Conservation (phyloP, 2,888 invertebrate species). For the Sphaerolaimus hirsutus region DNA sequence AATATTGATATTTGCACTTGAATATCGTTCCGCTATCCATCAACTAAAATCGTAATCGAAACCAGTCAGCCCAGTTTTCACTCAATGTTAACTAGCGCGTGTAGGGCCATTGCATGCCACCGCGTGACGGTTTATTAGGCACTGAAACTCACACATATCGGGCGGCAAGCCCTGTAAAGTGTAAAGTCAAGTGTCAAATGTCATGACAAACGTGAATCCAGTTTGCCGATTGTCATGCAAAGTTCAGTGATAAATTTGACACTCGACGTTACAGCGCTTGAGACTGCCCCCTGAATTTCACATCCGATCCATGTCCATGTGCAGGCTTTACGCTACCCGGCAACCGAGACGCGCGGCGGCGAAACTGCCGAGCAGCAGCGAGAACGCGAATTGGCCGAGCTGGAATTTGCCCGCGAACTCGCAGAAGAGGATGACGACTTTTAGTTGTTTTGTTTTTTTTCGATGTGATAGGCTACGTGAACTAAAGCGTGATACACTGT, state of each 20-base stretch:
- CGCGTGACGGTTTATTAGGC: too few species aligned
- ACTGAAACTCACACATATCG: too few species aligned
- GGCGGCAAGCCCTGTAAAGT: too few species aligned
- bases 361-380: constrained; percentile 35
- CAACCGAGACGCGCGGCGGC: constrained; percentile 87
- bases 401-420: constrained; percentile 98
- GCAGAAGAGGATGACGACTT: constrained; percentile 74
- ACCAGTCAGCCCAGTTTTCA: too few species aligned
- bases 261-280: not conserved
- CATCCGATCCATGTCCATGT: constrained; percentile 6
- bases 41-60: too few species aligned
- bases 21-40: too few species aligned
- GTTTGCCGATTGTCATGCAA: not conserved
- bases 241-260: not conserved
- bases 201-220: too few species aligned
- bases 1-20: too few species aligned
- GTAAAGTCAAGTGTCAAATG: too few species aligned
- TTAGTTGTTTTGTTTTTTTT: not conserved
- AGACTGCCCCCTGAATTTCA: not conserved
- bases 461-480: not conserved
- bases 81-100: too few species aligned
- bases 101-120: too few species aligned
- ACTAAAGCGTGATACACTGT: too few species aligned
- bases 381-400: constrained; percentile 40
- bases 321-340: constrained; percentile 94